Evolutionary conservation across 2,888 invertebrate species (phyloP).

Genomic region (Clostera curtula): DNA sequence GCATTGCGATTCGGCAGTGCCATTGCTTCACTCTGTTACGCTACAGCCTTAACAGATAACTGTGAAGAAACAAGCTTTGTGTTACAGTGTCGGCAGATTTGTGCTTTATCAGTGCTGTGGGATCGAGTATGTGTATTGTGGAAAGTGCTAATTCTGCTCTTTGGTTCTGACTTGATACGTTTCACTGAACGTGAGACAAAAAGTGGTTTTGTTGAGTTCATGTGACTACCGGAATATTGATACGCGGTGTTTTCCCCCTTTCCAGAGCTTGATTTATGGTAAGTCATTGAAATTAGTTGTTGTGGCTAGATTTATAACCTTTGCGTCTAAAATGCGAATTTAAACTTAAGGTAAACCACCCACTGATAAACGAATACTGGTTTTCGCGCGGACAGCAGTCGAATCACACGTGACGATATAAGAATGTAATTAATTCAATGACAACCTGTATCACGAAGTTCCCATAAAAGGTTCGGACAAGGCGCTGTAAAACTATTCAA

Average conservation of each 20-base stretch:
- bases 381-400: conserved; percentile 19
- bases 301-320: conserved; percentile 22
- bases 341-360: no score
- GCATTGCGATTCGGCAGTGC: conserved; percentile 61
- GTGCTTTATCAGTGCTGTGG: conserved; percentile 62
- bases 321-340: no score
- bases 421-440: conserved; percentile 37
- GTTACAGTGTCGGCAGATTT: conserved; percentile 50
- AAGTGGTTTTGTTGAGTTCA: conserved; percentile 57
- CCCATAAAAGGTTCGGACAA: conserved; percentile 33
- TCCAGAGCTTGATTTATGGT: conserved; percentile 59
- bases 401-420: conserved; percentile 20
- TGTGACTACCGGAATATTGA: conserved; percentile 55
- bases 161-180: conserved; percentile 48
- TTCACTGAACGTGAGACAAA: conserved; percentile 57
- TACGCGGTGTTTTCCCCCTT: conserved; percentile 51
- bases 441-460: conserved; percentile 26
- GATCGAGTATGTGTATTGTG: conserved; percentile 59
- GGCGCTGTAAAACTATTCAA: conserved; percentile 14
- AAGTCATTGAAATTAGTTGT: conserved; percentile 36
- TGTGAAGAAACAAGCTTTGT: conserved; percentile 63
- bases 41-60: conserved; percentile 56
- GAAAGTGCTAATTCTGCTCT: conserved; percentile 56
- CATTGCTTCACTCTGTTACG: conserved; percentile 61
- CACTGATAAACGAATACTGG: conserved; percentile 11